phyloP scores from a whole-genome alignment of 2,797 vertebrate species.

The Mastacembelus armatus region DNA sequence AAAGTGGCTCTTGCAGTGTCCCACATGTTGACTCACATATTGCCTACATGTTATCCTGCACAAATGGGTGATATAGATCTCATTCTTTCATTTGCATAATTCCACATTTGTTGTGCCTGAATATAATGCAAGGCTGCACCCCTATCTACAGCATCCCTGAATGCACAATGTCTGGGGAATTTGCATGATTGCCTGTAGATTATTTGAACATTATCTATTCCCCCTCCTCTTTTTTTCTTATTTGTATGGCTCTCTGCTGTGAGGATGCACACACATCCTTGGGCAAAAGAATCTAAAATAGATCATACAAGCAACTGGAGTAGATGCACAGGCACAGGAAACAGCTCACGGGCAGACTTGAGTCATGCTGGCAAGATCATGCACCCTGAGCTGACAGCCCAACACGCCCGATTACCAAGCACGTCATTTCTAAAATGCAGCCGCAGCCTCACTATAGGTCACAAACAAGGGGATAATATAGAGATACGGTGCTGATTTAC shows the following conservation, averaged over 20 bases:
- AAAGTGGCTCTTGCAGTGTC: slow-evolving; percentile 45
- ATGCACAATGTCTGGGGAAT: slow-evolving; percentile 68
- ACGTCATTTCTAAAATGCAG: slow-evolving; percentile 76
- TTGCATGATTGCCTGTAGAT: slow-evolving; percentile 86
- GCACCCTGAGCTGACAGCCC: slow-evolving; percentile 81
- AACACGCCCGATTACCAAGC: slow-evolving; percentile 79
- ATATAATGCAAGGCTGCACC: slow-evolving; percentile 54
- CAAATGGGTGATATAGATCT: slow-evolving; percentile 62
- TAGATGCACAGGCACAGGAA: slow-evolving; percentile 81
- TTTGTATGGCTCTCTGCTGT: slow-evolving; percentile 75
- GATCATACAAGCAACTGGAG: slow-evolving; percentile 81
- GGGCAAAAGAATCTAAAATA: slow-evolving; percentile 85
- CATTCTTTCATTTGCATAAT: slow-evolving; percentile 68
- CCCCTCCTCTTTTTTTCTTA: slow-evolving; percentile 58
- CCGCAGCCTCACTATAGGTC: slow-evolving; percentile 55
- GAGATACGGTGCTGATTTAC: slow-evolving; percentile 15
- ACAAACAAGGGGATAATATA: slow-evolving; percentile 37
- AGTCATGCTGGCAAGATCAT: slow-evolving; percentile 87
- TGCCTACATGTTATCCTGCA: slow-evolving; percentile 28
- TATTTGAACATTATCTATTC: slow-evolving; percentile 80
- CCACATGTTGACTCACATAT: slow-evolving; percentile 42
- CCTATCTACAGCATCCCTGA: slow-evolving; percentile 61
- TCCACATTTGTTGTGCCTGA: slow-evolving; percentile 75
- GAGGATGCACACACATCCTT: slow-evolving; percentile 82
- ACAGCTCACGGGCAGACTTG: slow-evolving; percentile 85